Conservation (phyloP, 2,113 vertebrate species). For the Gadus chalcogrammus region DNA sequence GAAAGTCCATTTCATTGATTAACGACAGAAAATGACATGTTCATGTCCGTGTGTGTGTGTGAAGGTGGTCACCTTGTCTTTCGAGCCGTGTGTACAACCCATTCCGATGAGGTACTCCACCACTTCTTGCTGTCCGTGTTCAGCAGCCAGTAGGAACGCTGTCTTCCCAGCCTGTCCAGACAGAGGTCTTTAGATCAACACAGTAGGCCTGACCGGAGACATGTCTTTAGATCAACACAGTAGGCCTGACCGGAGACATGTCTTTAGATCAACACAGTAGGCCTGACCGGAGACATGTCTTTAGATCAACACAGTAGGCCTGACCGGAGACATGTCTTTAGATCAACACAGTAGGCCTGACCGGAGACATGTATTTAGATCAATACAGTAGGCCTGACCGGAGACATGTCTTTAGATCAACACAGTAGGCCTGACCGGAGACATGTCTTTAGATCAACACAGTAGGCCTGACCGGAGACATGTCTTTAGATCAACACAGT, state of each 20-base stretch:
- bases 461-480: too few species aligned
- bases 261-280: too few species aligned
- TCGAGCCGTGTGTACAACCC: slow-evolving; percentile 75
- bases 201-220: background rate
- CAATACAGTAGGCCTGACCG: slow-evolving; percentile 47
- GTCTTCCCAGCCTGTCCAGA: slow-evolving; percentile 75
- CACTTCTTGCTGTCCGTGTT: slow-evolving; percentile 75
- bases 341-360: too few species aligned
- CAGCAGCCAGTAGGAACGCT: slow-evolving; percentile 81
- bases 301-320: too few species aligned
- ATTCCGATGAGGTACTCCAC: slow-evolving; percentile 81
- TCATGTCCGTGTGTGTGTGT: background rate
- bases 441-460: too few species aligned
- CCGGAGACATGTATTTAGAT: too few species aligned
- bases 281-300: too few species aligned
- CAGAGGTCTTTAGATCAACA: slow-evolving; percentile 9
- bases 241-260: too few species aligned
- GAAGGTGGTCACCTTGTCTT: slow-evolving; percentile 79
- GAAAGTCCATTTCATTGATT: background rate
- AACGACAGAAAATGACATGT: background rate
- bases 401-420: slow-evolving; percentile 16
- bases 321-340: too few species aligned
- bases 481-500: too few species aligned
- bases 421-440: background rate
- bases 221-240: too few species aligned